phyloP scores from a whole-genome alignment of 2,113 vertebrate species.

The Phycodurus eques region DNA sequence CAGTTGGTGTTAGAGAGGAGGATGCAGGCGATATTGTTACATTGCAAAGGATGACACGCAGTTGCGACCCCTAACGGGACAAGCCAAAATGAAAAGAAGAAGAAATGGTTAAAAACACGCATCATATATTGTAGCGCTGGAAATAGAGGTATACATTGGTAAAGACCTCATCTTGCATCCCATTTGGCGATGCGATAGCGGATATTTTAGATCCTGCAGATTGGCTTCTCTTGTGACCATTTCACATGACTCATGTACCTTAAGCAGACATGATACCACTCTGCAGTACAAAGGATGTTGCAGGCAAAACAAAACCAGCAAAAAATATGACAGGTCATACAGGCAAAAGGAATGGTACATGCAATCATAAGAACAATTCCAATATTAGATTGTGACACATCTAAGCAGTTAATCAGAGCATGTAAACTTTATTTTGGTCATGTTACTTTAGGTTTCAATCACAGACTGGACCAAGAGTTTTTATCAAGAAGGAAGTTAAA shows the following conservation, averaged over 20 bases:
- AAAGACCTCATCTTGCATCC: too few relatives aligned
- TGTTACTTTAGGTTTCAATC: slow-evolving; percentile 16
- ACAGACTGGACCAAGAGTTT: slow-evolving; percentile 1
- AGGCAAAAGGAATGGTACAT: neutral
- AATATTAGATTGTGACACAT: neutral
- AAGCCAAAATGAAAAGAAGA: too few relatives aligned
- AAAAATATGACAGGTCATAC: neutral
- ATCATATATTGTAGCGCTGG: too few relatives aligned
- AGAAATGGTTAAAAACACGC: too few relatives aligned
- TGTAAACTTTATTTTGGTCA: neutral
- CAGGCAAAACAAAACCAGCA: neutral
- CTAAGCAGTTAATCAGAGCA: neutral
- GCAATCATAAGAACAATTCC: neutral
- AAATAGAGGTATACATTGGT: too few relatives aligned
- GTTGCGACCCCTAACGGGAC: too few relatives aligned
- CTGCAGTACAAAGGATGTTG: slow-evolving; percentile 2
- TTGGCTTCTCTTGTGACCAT: neutral
- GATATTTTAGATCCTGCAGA: neutral
- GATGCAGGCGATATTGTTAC: too few relatives aligned
- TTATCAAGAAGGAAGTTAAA: slow-evolving; percentile 4
- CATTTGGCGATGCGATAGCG: too few relatives aligned
- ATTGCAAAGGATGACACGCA: too few relatives aligned
- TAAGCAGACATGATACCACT: slow-evolving; percentile 13
- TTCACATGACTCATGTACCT: slow-evolving; percentile 24
- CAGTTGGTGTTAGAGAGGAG: too few relatives aligned